These are phyloP conservation scores for Corythoichthys haematopterus DNA, from an alignment of 2,113 vertebrate genomes.

Conservation along the genomic window DNA sequence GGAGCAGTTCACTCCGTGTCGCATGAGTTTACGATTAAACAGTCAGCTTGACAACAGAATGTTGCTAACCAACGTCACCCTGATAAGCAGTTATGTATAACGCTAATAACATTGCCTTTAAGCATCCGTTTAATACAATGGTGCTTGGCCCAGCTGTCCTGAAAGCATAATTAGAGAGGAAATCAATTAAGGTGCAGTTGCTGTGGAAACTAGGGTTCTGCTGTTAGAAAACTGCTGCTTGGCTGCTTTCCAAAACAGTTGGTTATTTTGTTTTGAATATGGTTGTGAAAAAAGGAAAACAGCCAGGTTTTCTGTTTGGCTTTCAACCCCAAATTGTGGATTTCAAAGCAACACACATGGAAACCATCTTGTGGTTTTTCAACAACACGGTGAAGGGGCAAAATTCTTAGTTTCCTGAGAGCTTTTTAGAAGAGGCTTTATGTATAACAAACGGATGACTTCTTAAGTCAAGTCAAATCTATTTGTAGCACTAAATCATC, in stretches of 20 bases:
- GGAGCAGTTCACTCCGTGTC: constrained; percentile 23
- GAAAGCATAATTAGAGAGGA: constrained; percentile 54
- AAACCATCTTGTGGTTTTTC: constrained; percentile 3
- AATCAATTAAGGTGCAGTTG: constrained; percentile 50
- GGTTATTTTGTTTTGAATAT: constrained; percentile 26
- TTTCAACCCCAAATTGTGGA: constrained; percentile 2
- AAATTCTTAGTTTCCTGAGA: constrained; percentile 22
- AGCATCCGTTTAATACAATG: constrained; percentile 46
- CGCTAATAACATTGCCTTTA: constrained; percentile 38
- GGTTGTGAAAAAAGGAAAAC: constrained; percentile 3
- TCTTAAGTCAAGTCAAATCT: neutral
- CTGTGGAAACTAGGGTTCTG: constrained; percentile 41
- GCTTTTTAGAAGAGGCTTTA: constrained; percentile 8
- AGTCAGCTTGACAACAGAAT: constrained; percentile 19
- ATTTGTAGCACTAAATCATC: neutral
- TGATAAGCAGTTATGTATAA: constrained; percentile 33
- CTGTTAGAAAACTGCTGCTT: constrained; percentile 23
- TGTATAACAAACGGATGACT: neutral
- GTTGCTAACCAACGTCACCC: constrained; percentile 20
- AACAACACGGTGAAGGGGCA: constrained; percentile 1
- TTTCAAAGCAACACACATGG: constrained; percentile 4
- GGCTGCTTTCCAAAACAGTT: constrained; percentile 36
- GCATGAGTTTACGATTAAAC: constrained; percentile 28
- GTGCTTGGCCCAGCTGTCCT: constrained; percentile 43
- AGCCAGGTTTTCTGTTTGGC: constrained; percentile 6